Evolutionary conservation across 2,113 vertebrate species (phyloP).

Genomic region (Circaetus cinerascens): DNA sequence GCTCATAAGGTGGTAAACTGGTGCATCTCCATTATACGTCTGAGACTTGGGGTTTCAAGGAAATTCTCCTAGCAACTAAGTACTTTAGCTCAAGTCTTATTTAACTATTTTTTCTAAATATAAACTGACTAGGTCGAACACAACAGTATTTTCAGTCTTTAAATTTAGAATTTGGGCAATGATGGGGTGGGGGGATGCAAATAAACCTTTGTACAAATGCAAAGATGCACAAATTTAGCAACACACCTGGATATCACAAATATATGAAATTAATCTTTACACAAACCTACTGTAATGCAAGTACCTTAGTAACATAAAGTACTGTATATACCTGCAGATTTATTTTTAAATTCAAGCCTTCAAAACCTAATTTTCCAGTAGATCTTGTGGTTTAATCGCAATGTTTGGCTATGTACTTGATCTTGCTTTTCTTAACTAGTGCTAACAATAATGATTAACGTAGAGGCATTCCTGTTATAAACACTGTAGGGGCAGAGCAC

Average conservation of each 20-base stretch:
- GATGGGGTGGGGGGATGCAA: not conserved
- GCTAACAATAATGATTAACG: not conserved
- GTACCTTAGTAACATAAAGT: not conserved
- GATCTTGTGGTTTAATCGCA: not conserved
- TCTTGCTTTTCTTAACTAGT: not conserved
- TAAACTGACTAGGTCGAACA: not conserved
- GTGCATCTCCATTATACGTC: not conserved
- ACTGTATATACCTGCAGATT: not conserved
- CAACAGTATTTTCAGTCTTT: not conserved
- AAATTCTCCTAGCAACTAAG: not conserved
- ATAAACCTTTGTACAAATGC: not conserved
- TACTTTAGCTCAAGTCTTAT: not conserved
- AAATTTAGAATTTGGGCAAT: not conserved
- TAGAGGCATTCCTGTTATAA: not conserved
- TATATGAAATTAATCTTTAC: not conserved
- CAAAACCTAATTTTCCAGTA: not conserved
- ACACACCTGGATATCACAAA: not conserved
- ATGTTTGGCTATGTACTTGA: not conserved
- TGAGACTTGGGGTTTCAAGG: not conserved
- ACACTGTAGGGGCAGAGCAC: not conserved
- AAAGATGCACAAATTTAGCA: not conserved
- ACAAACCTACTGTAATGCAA: not conserved
- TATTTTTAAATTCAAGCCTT: not conserved
- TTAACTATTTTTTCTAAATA: not conserved
- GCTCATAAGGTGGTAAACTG: not conserved